These are phyloP conservation scores for Raja brachyura DNA, from an alignment of 2,113 vertebrate genomes.

Conservation along the genomic window DNA sequence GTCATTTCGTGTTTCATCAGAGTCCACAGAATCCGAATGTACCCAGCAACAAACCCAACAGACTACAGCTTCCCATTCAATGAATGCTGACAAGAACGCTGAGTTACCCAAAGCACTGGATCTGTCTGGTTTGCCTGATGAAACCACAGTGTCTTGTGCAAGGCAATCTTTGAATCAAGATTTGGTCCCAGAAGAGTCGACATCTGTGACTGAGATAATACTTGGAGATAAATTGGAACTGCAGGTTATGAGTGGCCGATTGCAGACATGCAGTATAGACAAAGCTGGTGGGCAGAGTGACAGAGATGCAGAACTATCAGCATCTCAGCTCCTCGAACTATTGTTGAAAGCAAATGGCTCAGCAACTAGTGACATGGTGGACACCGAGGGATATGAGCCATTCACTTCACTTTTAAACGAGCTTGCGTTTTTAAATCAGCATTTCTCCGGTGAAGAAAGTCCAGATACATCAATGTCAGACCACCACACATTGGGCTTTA, in stretches of 20 bases:
- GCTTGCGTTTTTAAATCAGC: conserved; percentile 82
- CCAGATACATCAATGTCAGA: conserved; percentile 58
- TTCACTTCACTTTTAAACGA: conserved; percentile 77
- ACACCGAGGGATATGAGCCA: conserved; percentile 56
- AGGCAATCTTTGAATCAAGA: neutral
- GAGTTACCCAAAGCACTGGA: neutral
- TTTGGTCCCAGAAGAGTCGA: neutral
- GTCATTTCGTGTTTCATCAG: neutral
- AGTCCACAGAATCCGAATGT: neutral
- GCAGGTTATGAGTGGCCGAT: neutral
- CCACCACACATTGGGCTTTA: conserved; percentile 46
- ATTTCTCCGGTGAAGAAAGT: conserved; percentile 48
- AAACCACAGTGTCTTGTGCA: neutral
- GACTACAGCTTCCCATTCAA: neutral
- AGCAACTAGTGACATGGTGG: conserved; percentile 50
- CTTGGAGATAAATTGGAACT: conserved; percentile 30
- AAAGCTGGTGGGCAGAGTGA: neutral
- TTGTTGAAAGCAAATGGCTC: conserved; percentile 32
- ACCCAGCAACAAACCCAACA: neutral
- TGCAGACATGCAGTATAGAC: neutral
- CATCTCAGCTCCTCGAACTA: neutral
- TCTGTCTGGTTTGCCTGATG: conserved; percentile 4
- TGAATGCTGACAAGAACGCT: neutral
- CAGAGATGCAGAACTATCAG: neutral
- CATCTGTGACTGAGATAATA: neutral